A percentile compares a stretch with the other conserved stretches of the same genome.
Conservation (phyloP, 2,888 invertebrate species). For the Osmoderma eremita region DNA sequence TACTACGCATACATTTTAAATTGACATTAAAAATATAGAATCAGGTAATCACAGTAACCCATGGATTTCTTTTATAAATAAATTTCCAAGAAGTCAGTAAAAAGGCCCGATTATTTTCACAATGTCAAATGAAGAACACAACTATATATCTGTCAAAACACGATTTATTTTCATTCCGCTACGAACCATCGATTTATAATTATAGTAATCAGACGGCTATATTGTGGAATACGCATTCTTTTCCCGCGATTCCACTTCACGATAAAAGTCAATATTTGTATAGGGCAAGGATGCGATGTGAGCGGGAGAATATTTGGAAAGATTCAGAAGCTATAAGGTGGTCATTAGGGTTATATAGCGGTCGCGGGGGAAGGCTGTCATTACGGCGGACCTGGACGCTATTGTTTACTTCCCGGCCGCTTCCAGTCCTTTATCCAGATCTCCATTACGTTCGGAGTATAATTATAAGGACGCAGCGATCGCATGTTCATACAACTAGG, state of each 20-base stretch:
- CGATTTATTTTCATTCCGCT: conserved; percentile 34
- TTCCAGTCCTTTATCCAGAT: conserved; percentile 6
- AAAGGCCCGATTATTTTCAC: conserved; percentile 15
- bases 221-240: conserved; percentile 36
- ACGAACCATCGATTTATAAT: conserved; percentile 33
- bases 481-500: conserved; percentile 27
- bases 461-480: conserved; percentile 37
- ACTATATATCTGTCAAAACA: conserved; percentile 33
- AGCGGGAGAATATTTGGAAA: conserved; percentile 30
- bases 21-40: too few relatives aligned
- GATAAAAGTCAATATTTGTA: conserved; percentile 43
- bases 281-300: conserved; percentile 35
- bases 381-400: conserved; percentile 48
- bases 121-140: conserved; percentile 14
- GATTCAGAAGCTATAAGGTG: conserved; percentile 49
- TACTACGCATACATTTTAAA: too few relatives aligned
- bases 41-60: conserved; percentile 10
- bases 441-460: conserved; percentile 24
- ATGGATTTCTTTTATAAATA: conserved; percentile 21
- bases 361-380: conserved; percentile 53
- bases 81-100: conserved; percentile 11
- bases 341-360: conserved; percentile 54
- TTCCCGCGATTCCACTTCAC: conserved; percentile 39
- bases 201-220: conserved; percentile 32
- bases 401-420: conserved; percentile 39